Base-by-base conservation (phyloP, 2,797 vertebrate species). In the Pteronotus mesoamericanus region DNA sequence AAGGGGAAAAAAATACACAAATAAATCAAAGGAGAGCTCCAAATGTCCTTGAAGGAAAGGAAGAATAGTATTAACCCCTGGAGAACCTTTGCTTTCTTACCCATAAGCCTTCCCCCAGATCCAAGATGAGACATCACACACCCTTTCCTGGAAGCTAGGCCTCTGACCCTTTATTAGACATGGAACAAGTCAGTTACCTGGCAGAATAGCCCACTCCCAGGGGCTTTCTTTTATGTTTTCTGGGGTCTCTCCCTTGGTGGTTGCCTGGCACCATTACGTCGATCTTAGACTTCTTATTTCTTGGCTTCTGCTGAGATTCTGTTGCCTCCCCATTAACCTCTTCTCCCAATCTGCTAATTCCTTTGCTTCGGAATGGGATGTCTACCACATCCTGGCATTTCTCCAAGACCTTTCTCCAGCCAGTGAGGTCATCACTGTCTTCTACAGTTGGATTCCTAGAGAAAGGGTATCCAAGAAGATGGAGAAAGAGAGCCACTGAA, bases 181-280 rank as follows among this genome's bases (percentile, higher is more conserved):
- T 46, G 44, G 59, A 89, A 71, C 37, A 61, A 64, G 0, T 59
- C 3, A 42, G 44, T 97, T 98, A 99, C 99, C 99, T 99, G 97
- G 99, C 99, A 5, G 99, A 99, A 92, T 99, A 99, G 59, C 99
- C 99, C 71, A 99, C 98, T 0, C 99, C 99, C 64, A 99, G 98
- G 6, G 99, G 99, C 96, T 99, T 99, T 97, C 99, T 98, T 97
- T 98, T 99, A 85, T 99, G 99, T 95, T 98, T 99, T 55, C 99
- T 99, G 10, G 99, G 99, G 98, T 99, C 99, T 98, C 99, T 99
- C 94, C 98, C 98, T 97, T 99, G 99, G 94, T 99, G 99, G 98
- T 98, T 99, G 98, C 98, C 98, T 96, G 98, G 97, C 92, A 98
- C 97, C 0, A 98, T 98, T 89, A 98, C 98, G n/a, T 98, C 98